These are phyloP conservation scores for Paramormyrops hopkinsi DNA, from an alignment of 2,797 vertebrate species.

Conservation along the genomic window DNA sequence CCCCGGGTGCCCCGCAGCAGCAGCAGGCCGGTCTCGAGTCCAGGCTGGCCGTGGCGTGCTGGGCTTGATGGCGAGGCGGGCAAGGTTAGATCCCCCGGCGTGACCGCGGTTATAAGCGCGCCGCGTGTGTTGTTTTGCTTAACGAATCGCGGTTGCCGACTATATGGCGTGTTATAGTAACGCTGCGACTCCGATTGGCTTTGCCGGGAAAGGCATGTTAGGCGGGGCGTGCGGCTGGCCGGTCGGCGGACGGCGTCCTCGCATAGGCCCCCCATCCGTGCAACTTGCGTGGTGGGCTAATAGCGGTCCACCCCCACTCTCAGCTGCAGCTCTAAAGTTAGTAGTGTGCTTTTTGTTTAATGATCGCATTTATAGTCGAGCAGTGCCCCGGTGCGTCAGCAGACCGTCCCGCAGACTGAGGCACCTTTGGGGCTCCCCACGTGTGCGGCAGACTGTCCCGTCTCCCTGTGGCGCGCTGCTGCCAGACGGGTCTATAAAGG, in stretches of 20 bases:
- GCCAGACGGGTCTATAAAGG: neutral
- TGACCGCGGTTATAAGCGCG: neutral
- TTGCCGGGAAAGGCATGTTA: neutral
- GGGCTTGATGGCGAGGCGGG: neutral
- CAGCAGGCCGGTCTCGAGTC: neutral
- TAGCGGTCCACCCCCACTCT: neutral
- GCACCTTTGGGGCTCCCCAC: conserved; percentile 39
- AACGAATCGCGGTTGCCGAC: neutral
- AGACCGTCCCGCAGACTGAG: conserved; percentile 26
- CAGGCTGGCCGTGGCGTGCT: neutral
- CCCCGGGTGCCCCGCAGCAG: neutral
- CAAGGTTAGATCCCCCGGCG: conserved; percentile 1
- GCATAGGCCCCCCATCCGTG: neutral
- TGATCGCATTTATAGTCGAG: neutral
- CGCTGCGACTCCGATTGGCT: neutral
- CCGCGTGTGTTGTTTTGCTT: neutral
- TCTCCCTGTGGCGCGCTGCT: conserved; percentile 12
- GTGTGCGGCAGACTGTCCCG: conserved; percentile 40
- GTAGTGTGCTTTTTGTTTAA: neutral
- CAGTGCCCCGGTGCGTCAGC: conserved; percentile 1
- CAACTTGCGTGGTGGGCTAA: neutral
- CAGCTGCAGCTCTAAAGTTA: neutral
- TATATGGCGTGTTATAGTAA: neutral
- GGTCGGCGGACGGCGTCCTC: neutral
- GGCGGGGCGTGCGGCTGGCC: neutral